Base-by-base conservation (phyloP, 2,888 invertebrate genomes). In the Latrodectus hesperus region DNA sequence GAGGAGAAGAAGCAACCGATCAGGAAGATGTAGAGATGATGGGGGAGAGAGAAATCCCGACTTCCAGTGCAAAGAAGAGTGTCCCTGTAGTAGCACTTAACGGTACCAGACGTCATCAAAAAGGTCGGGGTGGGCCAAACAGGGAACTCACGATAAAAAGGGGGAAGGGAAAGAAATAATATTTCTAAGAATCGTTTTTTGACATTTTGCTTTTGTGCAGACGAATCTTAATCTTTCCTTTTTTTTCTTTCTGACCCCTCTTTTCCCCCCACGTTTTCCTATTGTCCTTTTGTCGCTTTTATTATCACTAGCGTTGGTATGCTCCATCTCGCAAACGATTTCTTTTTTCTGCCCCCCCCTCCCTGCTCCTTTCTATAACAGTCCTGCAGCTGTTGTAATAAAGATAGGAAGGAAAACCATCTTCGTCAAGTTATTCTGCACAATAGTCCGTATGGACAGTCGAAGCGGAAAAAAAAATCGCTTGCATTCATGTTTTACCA, bases 31-130 rank as follows among this genome's bases (percentile, higher is more conserved):
- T 11, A 60, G 53, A 22, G 60, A 22, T 17, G 77, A 68, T 14
- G 17, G 60, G 82, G 53, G 53, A 22, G 52, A 64, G 64, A 17
- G 52, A 77, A 11, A 17, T 52, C 12, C n/a, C 11, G 11, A 70
- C 26, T 22, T 10, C 2, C 64, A 26, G 51, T 9, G 52, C 38
- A 64, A 14, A 52, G 49, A 53, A 84, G 60, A 72, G 84, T 74
- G 67, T 85, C 67, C 67, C 84, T 84, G 84, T 78, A 77, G 78
- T 74, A 74, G 84, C 84, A 85, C 84, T 85, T 85, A 85, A 85
- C 84, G 77, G 84, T 74, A 60, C 74, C 84, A 49, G 72, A 67
- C 74, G 73, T 73, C 71, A 67, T 52, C 64, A 85, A 79, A 81
- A 85, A 85, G 74, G 74, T 85, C 84, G 84, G 60, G 60, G 70